Base-by-base conservation (phyloP, 1,140 invertebrate species). In the Drosophila ironensis region DNA sequence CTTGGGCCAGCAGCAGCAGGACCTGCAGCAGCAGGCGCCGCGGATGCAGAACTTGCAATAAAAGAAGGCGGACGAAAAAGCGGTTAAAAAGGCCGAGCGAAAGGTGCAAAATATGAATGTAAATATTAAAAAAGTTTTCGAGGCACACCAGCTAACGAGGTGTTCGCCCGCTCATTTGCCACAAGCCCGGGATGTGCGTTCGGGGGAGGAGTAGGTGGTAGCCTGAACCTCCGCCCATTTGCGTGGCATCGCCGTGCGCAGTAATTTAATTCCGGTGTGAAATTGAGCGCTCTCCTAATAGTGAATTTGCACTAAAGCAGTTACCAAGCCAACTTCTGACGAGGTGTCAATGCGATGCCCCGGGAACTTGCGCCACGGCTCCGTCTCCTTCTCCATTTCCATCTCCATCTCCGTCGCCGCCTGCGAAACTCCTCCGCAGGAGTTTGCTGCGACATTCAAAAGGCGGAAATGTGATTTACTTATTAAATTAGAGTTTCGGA, bases 51-150 rank as follows among this genome's bases (percentile, higher is more conserved):
- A 84, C 44, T 57, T 67, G 63, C 73, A 81, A 67, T 53, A 66
- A 47, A 64, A 64, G 52, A 70, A 52, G 50, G 44, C 5, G 41
- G 17, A 25, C 24, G 28, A 17, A 69, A 60, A 68, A 52, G 42
- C 22, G 41, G 59, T 47, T 56, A 69, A 56, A 38, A 63, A 53
- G 74, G 69, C 37, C 20, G 8, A 14, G 47, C 45, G 41, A 78
- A 84, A 84, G 78, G 80, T 84, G 78, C 80, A 84, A 84, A 86
- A 84, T 86, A 86, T 84, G 74, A 86, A 84, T 84, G 78, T 86
- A 86, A 84, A 84, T 84, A 84, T 84, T 84, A 84, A 84, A 84
- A 84, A 84, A 84, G 78, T 84, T 84, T 86, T 64, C n/a, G 70
- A 78, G 80, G 81, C 66, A 63, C 78, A 66, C 45, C 78, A 86